Base-by-base conservation (phyloP, 2,888 invertebrate species). In the Saturnia japonica region DNA sequence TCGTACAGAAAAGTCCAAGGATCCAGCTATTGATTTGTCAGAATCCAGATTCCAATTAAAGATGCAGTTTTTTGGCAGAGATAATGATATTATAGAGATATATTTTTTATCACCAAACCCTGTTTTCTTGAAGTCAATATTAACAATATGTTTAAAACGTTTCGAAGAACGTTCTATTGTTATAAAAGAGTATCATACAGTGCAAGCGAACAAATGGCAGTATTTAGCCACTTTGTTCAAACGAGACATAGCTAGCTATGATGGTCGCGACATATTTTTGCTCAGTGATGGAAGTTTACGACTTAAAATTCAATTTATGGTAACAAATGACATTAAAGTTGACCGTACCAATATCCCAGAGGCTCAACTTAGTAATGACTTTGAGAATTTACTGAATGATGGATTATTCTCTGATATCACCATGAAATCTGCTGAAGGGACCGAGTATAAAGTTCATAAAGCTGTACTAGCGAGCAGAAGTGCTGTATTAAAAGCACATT, bases 201-300 rank as follows among this genome's bases (percentile, higher is more conserved):
- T 92, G 2, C 89, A 90, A 77, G 88, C 89, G 0, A 92, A 93
- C 72, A 91, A 92, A 74, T 93, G 93, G 93, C 93, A 93, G 76
- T 93, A 90, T 74, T 80, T 94, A 67, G 89, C 91, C 6, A 91
- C 91, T 1, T 78, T 93, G 28, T 93, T 85, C 71, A 94, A 91
- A 69, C 82, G 89, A 42, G 93, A 93, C 68, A 88, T 93, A 54
- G 85, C 83, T 0, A 88, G 86, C 73, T 84, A 85, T 68, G 89
- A 90, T 47, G 89, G 88, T 1, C 80, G 87, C 28, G 91, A 91
- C 16, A 83, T 85, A 72, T 91, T 85, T 71, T 75, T 94, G 3
- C 78, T 91, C 0, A 89, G 86, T 70, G 91, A 93, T 77, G 93
- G 92, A 1, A 92, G 91, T 74, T 81, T 93, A 40, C 82, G 89